Conservation (phyloP, 2,888 invertebrate genomes). For the Deroplatys truncata region DNA sequence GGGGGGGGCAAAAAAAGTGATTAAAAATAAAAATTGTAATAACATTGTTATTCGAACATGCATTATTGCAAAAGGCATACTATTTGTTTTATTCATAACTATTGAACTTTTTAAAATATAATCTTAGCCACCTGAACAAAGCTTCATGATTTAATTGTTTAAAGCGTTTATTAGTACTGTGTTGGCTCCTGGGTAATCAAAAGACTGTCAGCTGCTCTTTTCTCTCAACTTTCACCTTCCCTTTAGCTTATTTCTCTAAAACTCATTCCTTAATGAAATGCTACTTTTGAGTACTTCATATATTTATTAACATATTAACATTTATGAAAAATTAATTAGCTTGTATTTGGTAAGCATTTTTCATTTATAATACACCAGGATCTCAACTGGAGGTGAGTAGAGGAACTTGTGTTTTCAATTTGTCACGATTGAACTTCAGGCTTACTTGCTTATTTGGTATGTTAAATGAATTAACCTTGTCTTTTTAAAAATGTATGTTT, state of each 20-base stretch:
- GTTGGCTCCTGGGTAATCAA: background rate
- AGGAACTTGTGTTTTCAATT: background rate
- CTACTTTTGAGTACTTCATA: background rate
- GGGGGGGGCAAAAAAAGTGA: too few relatives aligned
- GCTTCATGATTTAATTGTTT: background rate
- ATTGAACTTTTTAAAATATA: too few relatives aligned
- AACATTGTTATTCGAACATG: too few relatives aligned
- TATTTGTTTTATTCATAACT: too few relatives aligned
- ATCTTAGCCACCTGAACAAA: background rate
- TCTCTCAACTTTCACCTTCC: background rate
- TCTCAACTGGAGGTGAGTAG: background rate
- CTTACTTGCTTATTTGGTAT: too few relatives aligned
- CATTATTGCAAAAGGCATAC: too few relatives aligned
- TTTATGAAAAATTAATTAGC: background rate
- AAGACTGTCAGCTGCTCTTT: constrained; percentile 5
- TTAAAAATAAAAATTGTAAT: too few relatives aligned
- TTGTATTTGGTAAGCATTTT: background rate
- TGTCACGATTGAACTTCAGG: too few relatives aligned
- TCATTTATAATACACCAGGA: background rate
- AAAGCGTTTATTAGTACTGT: background rate
- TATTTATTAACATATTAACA: background rate
- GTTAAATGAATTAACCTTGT: too few relatives aligned
- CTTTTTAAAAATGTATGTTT: too few relatives aligned
- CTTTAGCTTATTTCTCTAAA: background rate
- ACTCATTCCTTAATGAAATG: background rate